phyloP scores from a whole-genome alignment of 2,113 vertebrate species.

The Poeciliopsis prolifica region DNA sequence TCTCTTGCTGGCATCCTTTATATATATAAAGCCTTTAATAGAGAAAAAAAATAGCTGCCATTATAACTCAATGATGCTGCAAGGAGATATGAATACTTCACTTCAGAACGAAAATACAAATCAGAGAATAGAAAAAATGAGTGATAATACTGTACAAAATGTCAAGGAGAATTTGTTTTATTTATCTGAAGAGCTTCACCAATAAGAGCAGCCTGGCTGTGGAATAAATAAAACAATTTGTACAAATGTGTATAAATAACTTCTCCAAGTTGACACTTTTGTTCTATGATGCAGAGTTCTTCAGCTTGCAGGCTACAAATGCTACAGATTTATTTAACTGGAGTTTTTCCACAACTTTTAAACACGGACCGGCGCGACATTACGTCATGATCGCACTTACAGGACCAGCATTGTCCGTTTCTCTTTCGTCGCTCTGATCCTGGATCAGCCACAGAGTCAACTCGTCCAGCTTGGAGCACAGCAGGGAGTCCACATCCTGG shows the following conservation, averaged over 20 bases:
- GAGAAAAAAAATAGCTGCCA: constrained; percentile 52
- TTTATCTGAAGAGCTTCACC: background rate
- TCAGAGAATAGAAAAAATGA: background rate
- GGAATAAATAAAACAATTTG: background rate
- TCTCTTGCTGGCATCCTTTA: constrained; percentile 50
- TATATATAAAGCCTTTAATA: constrained; percentile 10
- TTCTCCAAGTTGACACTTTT: constrained; percentile 15
- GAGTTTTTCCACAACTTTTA: background rate
- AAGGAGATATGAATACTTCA: constrained; percentile 3
- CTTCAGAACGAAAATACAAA: constrained; percentile 2
- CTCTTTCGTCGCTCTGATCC: constrained; percentile 47
- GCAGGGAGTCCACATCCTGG: constrained; percentile 82
- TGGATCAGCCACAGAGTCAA: constrained; percentile 69
- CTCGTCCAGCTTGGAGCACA: constrained; percentile 79
- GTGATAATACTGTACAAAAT: background rate
- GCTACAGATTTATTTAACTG: constrained; percentile 20
- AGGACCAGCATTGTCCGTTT: background rate
- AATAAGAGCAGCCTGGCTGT: background rate
- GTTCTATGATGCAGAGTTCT: constrained; percentile 3
- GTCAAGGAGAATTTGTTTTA: background rate
- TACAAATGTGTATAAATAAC: constrained; percentile 6
- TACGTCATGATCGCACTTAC: background rate
- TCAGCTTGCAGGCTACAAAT: constrained; percentile 17
- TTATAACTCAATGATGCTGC: constrained; percentile 16
- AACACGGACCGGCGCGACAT: background rate